These are phyloP conservation scores for Paraescarpia echinospica DNA, from an alignment of 1,140 invertebrate genomes.

Conservation along the genomic window DNA sequence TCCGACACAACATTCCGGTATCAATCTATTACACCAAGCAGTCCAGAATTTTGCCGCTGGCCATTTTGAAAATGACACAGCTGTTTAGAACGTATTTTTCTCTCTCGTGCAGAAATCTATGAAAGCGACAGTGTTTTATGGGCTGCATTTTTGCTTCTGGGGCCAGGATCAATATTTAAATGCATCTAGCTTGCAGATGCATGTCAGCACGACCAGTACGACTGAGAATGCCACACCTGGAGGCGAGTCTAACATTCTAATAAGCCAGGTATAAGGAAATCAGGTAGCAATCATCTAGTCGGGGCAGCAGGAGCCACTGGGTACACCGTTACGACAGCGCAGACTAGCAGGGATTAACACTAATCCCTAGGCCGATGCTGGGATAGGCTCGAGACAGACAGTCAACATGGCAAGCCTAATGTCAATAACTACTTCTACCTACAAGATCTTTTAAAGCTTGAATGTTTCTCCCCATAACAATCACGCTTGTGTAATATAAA, in stretches of 20 bases:
- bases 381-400: neutral
- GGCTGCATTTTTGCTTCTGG: neutral
- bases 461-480: no score
- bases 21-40: neutral
- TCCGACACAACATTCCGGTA: neutral
- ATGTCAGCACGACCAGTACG: neutral
- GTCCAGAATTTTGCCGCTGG: neutral
- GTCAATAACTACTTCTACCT: neutral
- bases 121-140: conserved; percentile 1
- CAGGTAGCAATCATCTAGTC: neutral
- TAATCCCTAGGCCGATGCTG: no score
- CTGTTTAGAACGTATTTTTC: neutral
- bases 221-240: neutral
- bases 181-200: neutral
- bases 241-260: neutral
- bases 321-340: neutral
- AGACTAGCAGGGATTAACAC: neutral
- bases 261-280: neutral
- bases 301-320: neutral
- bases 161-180: conserved; percentile 1
- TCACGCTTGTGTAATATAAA: no score
- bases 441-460: neutral
- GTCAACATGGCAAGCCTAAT: neutral
- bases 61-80: neutral
- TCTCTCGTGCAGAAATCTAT: neutral